Base-by-base conservation (phyloP, 2,797 vertebrate species). In the Gobionotothen gibberifrons region DNA sequence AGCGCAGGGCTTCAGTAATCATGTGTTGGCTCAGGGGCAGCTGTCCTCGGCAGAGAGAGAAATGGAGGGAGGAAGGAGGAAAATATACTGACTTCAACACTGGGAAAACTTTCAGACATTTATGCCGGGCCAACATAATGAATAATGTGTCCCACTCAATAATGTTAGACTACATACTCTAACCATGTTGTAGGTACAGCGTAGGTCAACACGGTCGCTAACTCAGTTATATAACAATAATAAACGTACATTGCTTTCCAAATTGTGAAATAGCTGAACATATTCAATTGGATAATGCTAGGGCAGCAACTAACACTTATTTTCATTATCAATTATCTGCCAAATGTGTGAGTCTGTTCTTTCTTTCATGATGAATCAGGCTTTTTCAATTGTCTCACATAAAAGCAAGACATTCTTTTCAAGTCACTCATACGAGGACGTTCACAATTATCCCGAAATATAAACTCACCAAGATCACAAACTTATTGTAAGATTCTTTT, bases 101-200 rank as follows among this genome's bases (percentile, higher is more conserved):
- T 92, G 90, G 91, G 90, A 92, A 92, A 83, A 85, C 67, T 73
- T 93, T 93, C 88, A 92, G 85, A 87, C 86, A 93, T 93, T 92
- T 90, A 92, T 86, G 52, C 89, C 73, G 75, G 3, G 89, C 91
- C 91, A 93, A 89, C 87, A 81, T 85, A 87, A 89, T 91, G 90
- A 93, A 91, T 90, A 91, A 93, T 88, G 81, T 89, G 88, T 93
- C 91, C 88, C 83, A 81, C 79, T 90, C 74, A 85, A 89, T 89
- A 88, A 83, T 80, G 77, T 81, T 74, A 43, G 81, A 69, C 74
- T 74, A 69, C 69, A 79, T 56, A 74, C 47, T 82, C 74, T 74
- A 66, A 59, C 55, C 54, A 65, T 83, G 57, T 74, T 67, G 64
- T 65, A 60, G 71, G 61, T 76, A 65, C 54, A 77, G 16, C 57